A percentile compares a stretch with the other conserved stretches of the same genome.
Conservation (phyloP, 2,113 vertebrate species). For the Chauna torquata region DNA sequence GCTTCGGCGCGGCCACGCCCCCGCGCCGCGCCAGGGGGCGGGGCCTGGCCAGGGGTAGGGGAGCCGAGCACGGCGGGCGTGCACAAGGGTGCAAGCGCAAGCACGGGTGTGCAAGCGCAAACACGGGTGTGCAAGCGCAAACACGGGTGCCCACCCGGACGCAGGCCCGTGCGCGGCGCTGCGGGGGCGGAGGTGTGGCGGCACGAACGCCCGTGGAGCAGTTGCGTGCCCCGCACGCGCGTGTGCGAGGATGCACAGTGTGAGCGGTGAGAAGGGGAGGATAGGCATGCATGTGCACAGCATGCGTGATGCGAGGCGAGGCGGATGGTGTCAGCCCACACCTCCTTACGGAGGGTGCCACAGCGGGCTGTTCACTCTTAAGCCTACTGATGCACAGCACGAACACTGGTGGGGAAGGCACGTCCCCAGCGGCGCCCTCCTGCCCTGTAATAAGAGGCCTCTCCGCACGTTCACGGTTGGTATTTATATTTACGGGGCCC, state of each 20-base stretch:
- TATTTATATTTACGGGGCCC: constrained; percentile 21
- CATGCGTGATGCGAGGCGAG: too few species aligned
- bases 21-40: neutral
- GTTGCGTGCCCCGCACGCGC: accelerated
- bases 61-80: neutral
- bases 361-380: neutral
- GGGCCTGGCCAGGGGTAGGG: neutral
- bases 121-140: neutral
- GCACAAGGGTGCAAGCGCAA: neutral
- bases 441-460: neutral
- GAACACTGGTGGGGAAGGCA: neutral
- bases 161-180: neutral
- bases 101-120: neutral
- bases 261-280: neutral
- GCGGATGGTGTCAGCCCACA: accelerated
- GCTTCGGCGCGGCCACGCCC: neutral
- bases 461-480: accelerated
- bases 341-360: neutral
- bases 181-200: too few species aligned
- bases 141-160: too few species aligned
- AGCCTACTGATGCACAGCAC: neutral
- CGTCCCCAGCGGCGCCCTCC: neutral
- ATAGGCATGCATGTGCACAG: neutral
- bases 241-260: neutral
- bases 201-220: neutral